These are phyloP conservation scores for Fringilla coelebs DNA, from an alignment of 2,797 vertebrate species.

Conservation along the genomic window DNA sequence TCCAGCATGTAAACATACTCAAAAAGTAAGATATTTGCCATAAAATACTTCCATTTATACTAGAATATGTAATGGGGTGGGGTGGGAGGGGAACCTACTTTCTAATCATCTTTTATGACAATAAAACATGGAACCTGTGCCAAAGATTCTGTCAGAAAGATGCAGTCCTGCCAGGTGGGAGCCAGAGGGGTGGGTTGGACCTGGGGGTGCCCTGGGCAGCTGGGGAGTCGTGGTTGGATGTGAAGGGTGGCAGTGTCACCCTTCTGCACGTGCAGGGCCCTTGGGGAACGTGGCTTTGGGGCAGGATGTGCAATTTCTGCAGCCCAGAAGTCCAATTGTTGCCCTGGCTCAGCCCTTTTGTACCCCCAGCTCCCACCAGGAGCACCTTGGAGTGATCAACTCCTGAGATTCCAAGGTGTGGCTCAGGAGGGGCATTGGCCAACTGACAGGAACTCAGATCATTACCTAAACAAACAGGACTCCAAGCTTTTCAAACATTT, in stretches of 20 bases:
- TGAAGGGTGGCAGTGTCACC: fast-evolving
- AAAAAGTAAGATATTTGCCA: slow-evolving; percentile 35
- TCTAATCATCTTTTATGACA: slow-evolving; percentile 32
- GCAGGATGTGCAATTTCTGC: background rate
- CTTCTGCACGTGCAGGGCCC: background rate
- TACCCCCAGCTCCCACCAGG: background rate
- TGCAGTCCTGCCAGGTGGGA: background rate
- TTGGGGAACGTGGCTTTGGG: fast-evolving
- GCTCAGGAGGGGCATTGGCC: background rate
- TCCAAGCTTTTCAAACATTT: background rate
- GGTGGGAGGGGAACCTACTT: background rate
- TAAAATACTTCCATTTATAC: background rate
- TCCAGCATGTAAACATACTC: slow-evolving; percentile 48
- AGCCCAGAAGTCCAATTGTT: background rate
- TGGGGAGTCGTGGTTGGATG: fast-evolving
- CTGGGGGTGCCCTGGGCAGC: background rate
- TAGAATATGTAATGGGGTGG: background rate
- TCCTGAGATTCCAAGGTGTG: fast-evolving
- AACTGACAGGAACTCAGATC: background rate
- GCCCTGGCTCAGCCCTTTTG: background rate
- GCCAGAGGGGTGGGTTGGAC: background rate
- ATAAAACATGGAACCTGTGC: slow-evolving; percentile 40
- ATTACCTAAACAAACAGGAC: background rate
- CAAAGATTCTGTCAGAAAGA: slow-evolving; percentile 39
- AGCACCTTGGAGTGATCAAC: background rate